These are phyloP conservation scores for Notolabrus celidotus DNA, from an alignment of 2,797 vertebrate species.

Conservation along the genomic window DNA sequence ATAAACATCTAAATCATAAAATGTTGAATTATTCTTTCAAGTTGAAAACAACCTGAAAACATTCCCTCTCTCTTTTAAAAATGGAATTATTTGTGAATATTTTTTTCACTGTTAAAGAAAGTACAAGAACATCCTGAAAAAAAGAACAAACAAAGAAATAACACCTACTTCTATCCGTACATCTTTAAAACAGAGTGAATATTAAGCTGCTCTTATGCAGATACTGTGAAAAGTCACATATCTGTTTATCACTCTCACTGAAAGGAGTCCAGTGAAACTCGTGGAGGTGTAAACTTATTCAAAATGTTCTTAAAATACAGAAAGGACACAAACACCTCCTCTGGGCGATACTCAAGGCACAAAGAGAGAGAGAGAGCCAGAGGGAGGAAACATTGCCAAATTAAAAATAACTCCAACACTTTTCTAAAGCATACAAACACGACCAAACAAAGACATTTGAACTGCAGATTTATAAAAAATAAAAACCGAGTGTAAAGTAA, in stretches of 20 bases:
- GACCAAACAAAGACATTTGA: background rate
- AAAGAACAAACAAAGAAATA: background rate
- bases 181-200: background rate
- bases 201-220: background rate
- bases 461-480: too few relatives aligned
- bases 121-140: background rate
- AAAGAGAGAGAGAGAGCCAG: too few relatives aligned
- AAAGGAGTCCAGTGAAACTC: background rate
- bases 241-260: background rate
- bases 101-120: background rate
- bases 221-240: constrained; percentile 12
- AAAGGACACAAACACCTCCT: background rate
- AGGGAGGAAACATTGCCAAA: too few relatives aligned
- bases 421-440: background rate
- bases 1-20: too few relatives aligned
- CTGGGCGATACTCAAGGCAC: background rate
- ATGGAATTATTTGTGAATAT: background rate
- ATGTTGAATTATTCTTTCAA: background rate
- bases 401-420: background rate
- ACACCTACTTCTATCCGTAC: background rate
- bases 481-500: too few relatives aligned
- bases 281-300: background rate
- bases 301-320: background rate
- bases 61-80: background rate
- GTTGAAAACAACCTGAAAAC: background rate